These are phyloP conservation scores for Minunthozetes semirufus DNA, from an alignment of 2,888 invertebrate genomes.

Conservation along the genomic window DNA sequence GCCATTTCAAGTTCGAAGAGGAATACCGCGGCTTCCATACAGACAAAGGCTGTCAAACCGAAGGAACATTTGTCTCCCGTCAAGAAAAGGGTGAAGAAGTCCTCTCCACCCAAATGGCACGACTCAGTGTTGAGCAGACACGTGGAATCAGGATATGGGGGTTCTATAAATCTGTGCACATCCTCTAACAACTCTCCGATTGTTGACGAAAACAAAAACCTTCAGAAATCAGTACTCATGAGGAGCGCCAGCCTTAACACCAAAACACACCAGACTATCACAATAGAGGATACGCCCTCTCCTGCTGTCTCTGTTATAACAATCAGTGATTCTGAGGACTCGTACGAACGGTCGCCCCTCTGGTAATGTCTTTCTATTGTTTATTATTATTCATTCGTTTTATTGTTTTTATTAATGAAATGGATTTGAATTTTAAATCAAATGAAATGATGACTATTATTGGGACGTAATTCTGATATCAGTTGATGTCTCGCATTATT, in stretches of 20 bases:
- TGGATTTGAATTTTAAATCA: too few species aligned
- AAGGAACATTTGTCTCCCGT: conserved; percentile 79
- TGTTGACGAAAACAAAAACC: conserved; percentile 1
- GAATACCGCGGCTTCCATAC: conserved; percentile 13
- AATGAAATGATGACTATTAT: neutral
- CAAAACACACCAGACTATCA: conserved; percentile 69
- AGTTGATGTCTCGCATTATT: conserved; percentile 16
- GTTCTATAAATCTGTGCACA: neutral
- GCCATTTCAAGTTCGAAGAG: conserved; percentile 26
- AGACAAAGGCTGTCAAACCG: conserved; percentile 57
- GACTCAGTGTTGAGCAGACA: conserved; percentile 15
- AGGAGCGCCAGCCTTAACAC: neutral
- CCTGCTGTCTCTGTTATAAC: conserved; percentile 92
- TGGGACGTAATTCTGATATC: neutral
- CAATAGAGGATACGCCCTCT: conserved; percentile 89
- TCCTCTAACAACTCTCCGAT: neutral
- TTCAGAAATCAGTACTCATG: neutral
- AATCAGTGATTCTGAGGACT: conserved; percentile 76
- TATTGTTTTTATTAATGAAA: neutral
- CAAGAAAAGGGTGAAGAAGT: conserved; percentile 93
- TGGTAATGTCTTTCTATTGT: conserved; percentile 1
- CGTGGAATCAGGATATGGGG: neutral
- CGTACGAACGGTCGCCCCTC: neutral
- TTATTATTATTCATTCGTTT: neutral
- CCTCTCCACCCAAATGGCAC: conserved; percentile 62